Conservation (phyloP, 1,140 invertebrate species). For the Branchinecta lynchi region DNA sequence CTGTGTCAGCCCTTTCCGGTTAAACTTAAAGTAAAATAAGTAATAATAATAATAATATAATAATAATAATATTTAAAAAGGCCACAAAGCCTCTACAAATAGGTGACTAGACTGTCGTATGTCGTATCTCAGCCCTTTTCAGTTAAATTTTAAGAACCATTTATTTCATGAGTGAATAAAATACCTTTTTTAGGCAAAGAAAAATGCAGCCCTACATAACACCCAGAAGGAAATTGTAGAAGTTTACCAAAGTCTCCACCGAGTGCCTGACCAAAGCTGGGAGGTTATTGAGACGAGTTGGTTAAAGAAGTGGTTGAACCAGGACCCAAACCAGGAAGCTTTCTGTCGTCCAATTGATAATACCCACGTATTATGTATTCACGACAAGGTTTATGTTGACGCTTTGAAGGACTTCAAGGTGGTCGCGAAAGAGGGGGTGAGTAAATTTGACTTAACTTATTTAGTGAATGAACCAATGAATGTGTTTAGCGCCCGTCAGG, state of each 20-base stretch:
- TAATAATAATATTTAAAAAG: too few species aligned
- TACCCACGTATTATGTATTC: constrained; percentile 34
- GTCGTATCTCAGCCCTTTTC: too few species aligned
- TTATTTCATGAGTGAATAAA: too few species aligned
- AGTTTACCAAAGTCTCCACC: neutral
- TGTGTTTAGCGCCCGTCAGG: too few species aligned
- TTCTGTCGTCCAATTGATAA: constrained; percentile 33
- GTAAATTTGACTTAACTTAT: constrained; percentile 15
- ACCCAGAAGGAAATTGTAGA: neutral
- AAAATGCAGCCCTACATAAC: neutral
- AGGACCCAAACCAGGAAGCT: constrained; percentile 26
- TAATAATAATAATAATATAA: too few species aligned
- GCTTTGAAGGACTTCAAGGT: constrained; percentile 33
- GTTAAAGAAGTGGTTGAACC: constrained; percentile 34
- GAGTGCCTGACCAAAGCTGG: constrained; percentile 25
- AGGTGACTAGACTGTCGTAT: too few species aligned
- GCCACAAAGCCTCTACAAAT: too few species aligned
- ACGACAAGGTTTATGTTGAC: constrained; percentile 34
- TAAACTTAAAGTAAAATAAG: too few species aligned
- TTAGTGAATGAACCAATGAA: neutral
- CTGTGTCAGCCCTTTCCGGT: too few species aligned
- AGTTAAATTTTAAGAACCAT: too few species aligned
- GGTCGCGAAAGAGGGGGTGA: constrained; percentile 29
- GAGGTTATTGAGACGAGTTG: constrained; percentile 39
- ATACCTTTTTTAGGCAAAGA: neutral